phyloP scores from a whole-genome alignment of 1,140 invertebrate genomes.

The Coelopa frigida region DNA sequence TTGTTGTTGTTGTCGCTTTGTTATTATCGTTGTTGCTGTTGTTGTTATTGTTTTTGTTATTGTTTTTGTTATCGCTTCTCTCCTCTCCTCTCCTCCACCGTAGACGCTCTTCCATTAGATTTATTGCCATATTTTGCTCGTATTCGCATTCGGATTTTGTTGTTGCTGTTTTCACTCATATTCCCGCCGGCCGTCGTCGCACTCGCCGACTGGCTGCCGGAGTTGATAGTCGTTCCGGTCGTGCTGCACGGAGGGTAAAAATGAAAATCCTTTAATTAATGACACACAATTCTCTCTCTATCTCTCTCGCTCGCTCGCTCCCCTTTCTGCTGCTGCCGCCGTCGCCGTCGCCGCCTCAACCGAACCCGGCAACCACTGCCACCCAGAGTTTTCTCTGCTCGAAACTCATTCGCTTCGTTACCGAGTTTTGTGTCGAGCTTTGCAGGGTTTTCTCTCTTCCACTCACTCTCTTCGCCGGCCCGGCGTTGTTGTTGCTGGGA shows the following conservation, averaged over 20 bases:
- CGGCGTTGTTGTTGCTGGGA: too few species aligned
- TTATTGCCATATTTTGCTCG: constrained; percentile 41
- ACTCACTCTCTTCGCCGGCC: too few species aligned
- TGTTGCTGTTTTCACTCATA: constrained; percentile 14
- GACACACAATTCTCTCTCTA: constrained; percentile 11
- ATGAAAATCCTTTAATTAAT: constrained; percentile 37
- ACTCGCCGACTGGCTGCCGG: background rate
- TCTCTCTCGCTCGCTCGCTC: background rate
- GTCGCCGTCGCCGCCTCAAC: too few species aligned
- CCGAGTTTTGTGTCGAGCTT: too few species aligned
- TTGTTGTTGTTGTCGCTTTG: too few species aligned
- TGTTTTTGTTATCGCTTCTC: background rate
- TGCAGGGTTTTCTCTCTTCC: too few species aligned
- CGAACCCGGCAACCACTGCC: too few species aligned
- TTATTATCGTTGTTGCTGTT: constrained; percentile 1
- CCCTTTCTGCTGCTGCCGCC: too few species aligned
- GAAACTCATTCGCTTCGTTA: too few species aligned
- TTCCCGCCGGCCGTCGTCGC: background rate
- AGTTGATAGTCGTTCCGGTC: constrained; percentile 8
- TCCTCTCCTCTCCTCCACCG: constrained; percentile 12
- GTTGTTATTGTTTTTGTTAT: constrained; percentile 11
- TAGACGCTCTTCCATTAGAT: constrained; percentile 31
- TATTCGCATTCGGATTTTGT: constrained; percentile 24
- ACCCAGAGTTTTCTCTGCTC: too few species aligned
- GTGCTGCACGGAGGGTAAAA: constrained; percentile 23